A percentile compares a stretch with the other conserved stretches of the same genome.
Evolutionary conservation across 2,113 vertebrate species (phyloP).

Genomic region (Poeciliopsis turrubarensis): DNA sequence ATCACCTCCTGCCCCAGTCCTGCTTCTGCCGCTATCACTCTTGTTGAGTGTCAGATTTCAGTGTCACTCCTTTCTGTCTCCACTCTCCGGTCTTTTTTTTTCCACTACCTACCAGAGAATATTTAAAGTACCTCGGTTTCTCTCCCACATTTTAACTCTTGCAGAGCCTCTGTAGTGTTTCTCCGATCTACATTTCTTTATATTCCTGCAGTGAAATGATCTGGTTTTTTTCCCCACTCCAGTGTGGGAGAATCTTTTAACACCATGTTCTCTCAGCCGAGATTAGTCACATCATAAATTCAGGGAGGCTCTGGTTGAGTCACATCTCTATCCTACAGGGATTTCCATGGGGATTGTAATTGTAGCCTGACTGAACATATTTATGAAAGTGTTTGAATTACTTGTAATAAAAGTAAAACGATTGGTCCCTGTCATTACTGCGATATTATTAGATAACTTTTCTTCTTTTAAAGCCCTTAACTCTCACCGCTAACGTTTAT

Average conservation of each 20-base stretch:
- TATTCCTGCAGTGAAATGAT: not conserved
- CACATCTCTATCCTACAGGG: not conserved
- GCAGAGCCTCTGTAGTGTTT: not conserved
- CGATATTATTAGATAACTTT: not conserved
- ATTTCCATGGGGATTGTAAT: not conserved
- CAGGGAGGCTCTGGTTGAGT: not conserved
- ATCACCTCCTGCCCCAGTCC: not conserved
- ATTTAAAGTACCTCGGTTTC: not conserved
- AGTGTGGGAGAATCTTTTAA: not conserved
- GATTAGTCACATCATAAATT: not conserved
- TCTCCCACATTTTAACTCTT: not conserved
- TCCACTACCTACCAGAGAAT: not conserved
- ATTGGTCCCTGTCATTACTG: too few species aligned
- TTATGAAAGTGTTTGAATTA: not conserved
- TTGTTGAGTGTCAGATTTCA: slow-evolving; percentile 19
- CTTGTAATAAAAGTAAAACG: too few species aligned
- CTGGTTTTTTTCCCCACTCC: too few species aligned
- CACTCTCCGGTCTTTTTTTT: slow-evolving; percentile 12
- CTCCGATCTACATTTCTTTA: not conserved
- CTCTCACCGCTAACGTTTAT: too few species aligned
- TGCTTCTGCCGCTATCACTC: not conserved
- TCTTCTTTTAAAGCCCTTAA: not conserved
- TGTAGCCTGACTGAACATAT: not conserved
- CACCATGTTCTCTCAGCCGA: not conserved
- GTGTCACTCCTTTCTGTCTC: slow-evolving; percentile 7